Conservation (phyloP, 2,113 vertebrate genomes). For the Tachycineta bicolor region DNA sequence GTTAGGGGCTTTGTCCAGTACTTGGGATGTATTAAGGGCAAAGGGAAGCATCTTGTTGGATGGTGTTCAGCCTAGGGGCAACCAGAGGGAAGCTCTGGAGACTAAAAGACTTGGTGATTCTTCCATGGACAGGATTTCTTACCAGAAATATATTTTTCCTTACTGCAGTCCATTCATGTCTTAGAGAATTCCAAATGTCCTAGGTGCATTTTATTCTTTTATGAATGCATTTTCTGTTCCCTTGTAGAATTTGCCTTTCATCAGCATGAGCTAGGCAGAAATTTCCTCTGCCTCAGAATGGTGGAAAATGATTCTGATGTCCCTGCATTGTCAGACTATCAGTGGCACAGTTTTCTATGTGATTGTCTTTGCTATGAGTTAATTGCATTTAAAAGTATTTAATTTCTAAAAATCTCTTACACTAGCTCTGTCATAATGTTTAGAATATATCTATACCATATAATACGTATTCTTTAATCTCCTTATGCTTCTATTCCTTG, state of each 20-base stretch:
- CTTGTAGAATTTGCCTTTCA: not conserved
- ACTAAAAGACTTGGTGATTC: not conserved
- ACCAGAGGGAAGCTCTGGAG: not conserved
- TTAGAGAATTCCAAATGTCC: not conserved
- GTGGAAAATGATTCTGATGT: not conserved
- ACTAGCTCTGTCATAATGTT: slow-evolving; percentile 29
- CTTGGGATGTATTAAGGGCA: not conserved
- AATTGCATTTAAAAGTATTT: slow-evolving; percentile 41
- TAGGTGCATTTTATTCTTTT: not conserved
- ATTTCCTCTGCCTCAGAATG: not conserved
- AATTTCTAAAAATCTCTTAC: not conserved
- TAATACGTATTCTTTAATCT: not conserved
- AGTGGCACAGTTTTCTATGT: not conserved
- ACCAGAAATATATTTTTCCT: not conserved
- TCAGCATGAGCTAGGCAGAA: not conserved
- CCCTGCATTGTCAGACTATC: slow-evolving; percentile 20
- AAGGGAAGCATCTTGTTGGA: not conserved
- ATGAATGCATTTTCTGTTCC: not conserved
- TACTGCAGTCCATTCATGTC: not conserved
- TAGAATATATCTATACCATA: slow-evolving; percentile 23
- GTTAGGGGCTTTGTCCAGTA: not conserved
- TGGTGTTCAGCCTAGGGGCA: not conserved
- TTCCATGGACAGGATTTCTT: not conserved
- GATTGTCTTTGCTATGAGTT: not conserved
- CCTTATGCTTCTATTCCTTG: not conserved